Conservation (phyloP, 2,888 invertebrate species). For the Folsomia candida region DNA sequence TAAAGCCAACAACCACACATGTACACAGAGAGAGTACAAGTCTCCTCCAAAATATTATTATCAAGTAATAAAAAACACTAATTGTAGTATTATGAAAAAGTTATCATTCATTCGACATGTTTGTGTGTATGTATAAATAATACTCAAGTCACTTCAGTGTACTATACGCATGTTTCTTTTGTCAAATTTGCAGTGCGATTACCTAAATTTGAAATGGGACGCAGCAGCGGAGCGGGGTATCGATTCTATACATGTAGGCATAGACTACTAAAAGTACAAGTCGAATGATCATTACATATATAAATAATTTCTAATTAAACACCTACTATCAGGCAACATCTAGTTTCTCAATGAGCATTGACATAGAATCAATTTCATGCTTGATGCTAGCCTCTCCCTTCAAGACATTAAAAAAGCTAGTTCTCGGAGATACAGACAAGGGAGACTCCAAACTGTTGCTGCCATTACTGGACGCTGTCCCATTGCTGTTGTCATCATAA, state of each 20-base stretch:
- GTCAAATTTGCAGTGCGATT: too few relatives aligned
- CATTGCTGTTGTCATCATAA: constrained; percentile 39
- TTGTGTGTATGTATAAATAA: too few relatives aligned
- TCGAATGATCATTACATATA: too few relatives aligned
- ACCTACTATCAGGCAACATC: constrained; percentile 40
- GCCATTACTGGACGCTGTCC: constrained; percentile 29
- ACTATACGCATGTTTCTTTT: too few relatives aligned
- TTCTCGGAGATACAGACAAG: constrained; percentile 33
- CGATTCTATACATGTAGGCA: too few relatives aligned
- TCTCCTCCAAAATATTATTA: background rate
- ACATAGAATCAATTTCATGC: constrained; percentile 49
- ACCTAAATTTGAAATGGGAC: too few relatives aligned
- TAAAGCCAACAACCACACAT: constrained; percentile 12
- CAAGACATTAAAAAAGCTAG: constrained; percentile 36
- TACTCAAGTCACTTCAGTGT: too few relatives aligned
- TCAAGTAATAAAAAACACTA: background rate
- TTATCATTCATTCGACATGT: background rate
- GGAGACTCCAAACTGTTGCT: constrained; percentile 41
- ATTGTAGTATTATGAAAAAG: background rate
- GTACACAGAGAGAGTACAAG: too few relatives aligned
- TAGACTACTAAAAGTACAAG: too few relatives aligned
- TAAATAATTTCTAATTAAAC: background rate
- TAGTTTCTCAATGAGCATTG: constrained; percentile 47
- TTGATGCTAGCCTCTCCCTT: constrained; percentile 43
- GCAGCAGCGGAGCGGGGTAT: too few relatives aligned